These are phyloP conservation scores for Eulemur macaco DNA, from an alignment of 2,113 vertebrate species.

Conservation along the genomic window DNA sequence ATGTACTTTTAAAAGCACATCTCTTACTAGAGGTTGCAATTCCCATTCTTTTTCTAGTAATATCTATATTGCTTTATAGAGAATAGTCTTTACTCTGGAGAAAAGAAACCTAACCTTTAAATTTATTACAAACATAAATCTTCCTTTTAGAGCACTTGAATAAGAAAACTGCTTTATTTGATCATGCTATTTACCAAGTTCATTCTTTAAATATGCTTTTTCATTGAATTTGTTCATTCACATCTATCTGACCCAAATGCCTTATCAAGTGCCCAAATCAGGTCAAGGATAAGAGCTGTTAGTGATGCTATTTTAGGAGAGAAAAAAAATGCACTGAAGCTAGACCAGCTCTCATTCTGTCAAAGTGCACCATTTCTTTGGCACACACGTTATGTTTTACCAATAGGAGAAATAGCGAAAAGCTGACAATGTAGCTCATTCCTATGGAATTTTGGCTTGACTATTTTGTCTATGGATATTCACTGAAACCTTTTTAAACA, in stretches of 20 bases:
- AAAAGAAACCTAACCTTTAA: neutral
- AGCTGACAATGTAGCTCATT: constrained; percentile 34
- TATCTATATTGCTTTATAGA: neutral
- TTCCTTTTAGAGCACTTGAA: constrained; percentile 6
- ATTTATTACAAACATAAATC: neutral
- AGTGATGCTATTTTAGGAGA: constrained; percentile 41
- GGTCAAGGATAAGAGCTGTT: constrained; percentile 33
- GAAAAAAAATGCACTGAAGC: constrained; percentile 4
- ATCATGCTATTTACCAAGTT: neutral
- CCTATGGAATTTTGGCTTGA: constrained; percentile 57
- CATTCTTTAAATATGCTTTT: constrained; percentile 27
- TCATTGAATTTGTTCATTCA: constrained; percentile 23
- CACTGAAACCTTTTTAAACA: constrained; percentile 80
- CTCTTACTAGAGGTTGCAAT: neutral
- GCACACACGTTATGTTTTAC: neutral
- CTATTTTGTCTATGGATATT: constrained; percentile 70
- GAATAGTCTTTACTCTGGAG: neutral
- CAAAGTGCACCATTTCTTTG: constrained; percentile 33
- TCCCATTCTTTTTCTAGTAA: neutral
- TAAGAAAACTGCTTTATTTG: neutral
- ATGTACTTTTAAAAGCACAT: neutral
- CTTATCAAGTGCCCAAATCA: constrained; percentile 36
- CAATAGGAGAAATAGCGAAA: constrained; percentile 57
- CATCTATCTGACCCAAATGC: constrained; percentile 10
- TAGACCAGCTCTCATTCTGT: constrained; percentile 48